Evolutionary conservation across 2,113 vertebrate genomes (phyloP).

Genomic region (Channa argus): DNA sequence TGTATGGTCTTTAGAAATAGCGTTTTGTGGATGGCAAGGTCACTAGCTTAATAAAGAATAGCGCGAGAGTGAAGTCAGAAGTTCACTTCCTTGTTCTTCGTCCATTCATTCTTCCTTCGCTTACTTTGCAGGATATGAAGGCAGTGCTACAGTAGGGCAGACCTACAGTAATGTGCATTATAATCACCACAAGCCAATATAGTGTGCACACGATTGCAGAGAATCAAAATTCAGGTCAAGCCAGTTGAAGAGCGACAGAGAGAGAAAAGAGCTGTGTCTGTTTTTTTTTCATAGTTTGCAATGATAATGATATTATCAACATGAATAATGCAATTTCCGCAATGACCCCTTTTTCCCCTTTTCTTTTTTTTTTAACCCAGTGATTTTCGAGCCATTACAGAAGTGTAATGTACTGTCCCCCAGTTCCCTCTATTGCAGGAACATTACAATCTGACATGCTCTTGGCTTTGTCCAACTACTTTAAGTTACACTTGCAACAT

Average conservation of each 20-base stretch:
- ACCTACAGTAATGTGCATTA: background rate
- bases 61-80: constrained; percentile 60
- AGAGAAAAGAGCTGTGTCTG: constrained; percentile 11
- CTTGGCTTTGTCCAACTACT: constrained; percentile 22
- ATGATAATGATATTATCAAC: constrained; percentile 75
- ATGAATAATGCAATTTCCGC: constrained; percentile 77
- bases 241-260: constrained; percentile 40
- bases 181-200: constrained; percentile 11
- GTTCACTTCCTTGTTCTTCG: constrained; percentile 46
- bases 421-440: constrained; percentile 33
- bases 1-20: constrained; percentile 59
- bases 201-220: constrained; percentile 5
- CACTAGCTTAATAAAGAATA: constrained; percentile 78
- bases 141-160: background rate
- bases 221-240: constrained; percentile 71
- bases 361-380: constrained; percentile 27
- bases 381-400: constrained; percentile 44
- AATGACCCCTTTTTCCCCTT: constrained; percentile 12
- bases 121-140: background rate
- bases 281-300: constrained; percentile 57
- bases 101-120: constrained; percentile 19
- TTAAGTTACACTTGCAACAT: constrained; percentile 23
- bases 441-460: constrained; percentile 46
- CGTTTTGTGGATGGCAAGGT: constrained; percentile 70
- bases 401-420: constrained; percentile 44